Evolutionary conservation across 2,888 invertebrate genomes (phyloP).

Genomic region (Drosophila prostipennis): DNA sequence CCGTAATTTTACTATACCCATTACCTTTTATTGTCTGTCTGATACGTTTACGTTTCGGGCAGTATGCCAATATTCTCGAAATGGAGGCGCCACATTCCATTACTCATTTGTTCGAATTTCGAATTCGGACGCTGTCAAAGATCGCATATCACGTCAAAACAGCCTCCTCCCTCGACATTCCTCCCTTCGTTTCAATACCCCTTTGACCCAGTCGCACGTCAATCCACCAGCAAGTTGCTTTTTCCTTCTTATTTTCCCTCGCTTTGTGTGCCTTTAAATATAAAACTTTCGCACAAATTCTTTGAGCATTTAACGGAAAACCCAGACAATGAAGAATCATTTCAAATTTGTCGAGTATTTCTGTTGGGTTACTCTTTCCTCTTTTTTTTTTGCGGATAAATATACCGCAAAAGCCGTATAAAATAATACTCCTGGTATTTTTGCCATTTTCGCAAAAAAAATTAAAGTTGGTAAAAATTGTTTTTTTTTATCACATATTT

Average conservation of each 20-base stretch:
- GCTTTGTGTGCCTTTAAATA: slow-evolving; percentile 50
- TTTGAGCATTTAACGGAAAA: slow-evolving; percentile 18
- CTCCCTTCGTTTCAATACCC: neutral
- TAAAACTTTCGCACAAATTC: slow-evolving; percentile 39
- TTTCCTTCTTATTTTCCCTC: slow-evolving; percentile 2
- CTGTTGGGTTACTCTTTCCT: neutral
- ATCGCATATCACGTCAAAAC: slow-evolving; percentile 17
- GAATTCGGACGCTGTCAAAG: slow-evolving; percentile 18
- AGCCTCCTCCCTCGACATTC: slow-evolving; percentile 2
- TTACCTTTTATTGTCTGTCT: neutral
- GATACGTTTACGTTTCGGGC: slow-evolving; percentile 41
- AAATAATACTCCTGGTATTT: too few relatives aligned
- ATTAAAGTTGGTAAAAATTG: too few relatives aligned
- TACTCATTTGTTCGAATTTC: slow-evolving; percentile 17
- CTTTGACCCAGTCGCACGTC: neutral
- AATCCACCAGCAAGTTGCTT: slow-evolving; percentile 1
- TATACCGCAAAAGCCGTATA: too few relatives aligned
- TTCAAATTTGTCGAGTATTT: slow-evolving; percentile 30
- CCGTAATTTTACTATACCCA: slow-evolving; percentile 1
- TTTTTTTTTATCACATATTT: too few relatives aligned
- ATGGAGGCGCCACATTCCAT: slow-evolving; percentile 52
- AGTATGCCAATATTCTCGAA: slow-evolving; percentile 47
- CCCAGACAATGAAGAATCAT: slow-evolving; percentile 15
- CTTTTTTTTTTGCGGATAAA: neutral
- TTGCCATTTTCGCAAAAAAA: too few relatives aligned